These are phyloP conservation scores for Cromileptes altivelis DNA, from an alignment of 2,113 vertebrate species.

Conservation along the genomic window DNA sequence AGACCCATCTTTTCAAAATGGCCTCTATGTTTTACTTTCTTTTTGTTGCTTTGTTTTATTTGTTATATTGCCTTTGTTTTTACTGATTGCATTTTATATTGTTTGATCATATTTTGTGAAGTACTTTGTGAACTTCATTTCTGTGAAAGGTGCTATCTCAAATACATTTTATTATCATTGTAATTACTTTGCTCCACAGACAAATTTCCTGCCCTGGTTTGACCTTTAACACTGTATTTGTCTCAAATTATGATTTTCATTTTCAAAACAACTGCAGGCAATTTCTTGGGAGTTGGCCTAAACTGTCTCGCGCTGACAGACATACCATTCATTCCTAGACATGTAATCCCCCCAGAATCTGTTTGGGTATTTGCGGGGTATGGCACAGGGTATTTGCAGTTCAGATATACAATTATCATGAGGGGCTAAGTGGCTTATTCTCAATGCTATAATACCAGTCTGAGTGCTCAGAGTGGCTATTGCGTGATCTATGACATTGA, in stretches of 20 bases:
- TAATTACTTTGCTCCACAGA: constrained; percentile 5
- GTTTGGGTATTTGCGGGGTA: constrained; percentile 62
- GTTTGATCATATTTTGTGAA: too few species aligned
- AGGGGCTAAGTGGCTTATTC: constrained; percentile 44
- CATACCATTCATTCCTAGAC: constrained; percentile 81
- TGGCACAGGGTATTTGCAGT: constrained; percentile 34
- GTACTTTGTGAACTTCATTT: too few species aligned
- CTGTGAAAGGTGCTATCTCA: too few species aligned
- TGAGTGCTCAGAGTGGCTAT: constrained; percentile 30
- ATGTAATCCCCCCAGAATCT: constrained; percentile 70
- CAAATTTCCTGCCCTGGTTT: constrained; percentile 45
- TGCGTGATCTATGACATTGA: constrained; percentile 45
- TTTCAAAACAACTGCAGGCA: constrained; percentile 43
- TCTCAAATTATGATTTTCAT: constrained; percentile 58
- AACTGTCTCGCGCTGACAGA: constrained; percentile 66
- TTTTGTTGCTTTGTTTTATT: too few species aligned
- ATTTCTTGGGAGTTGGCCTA: constrained; percentile 46
- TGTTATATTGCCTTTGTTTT: too few species aligned
- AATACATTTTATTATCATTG: too few species aligned
- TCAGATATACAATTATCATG: constrained; percentile 55
- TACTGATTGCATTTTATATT: too few species aligned
- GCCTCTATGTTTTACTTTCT: too few species aligned
- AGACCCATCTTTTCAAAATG: too few species aligned
- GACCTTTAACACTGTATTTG: constrained; percentile 18
- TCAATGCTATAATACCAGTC: constrained; percentile 42